Base-by-base conservation (phyloP, 2,113 vertebrate species). In the Oenanthe melanoleuca region DNA sequence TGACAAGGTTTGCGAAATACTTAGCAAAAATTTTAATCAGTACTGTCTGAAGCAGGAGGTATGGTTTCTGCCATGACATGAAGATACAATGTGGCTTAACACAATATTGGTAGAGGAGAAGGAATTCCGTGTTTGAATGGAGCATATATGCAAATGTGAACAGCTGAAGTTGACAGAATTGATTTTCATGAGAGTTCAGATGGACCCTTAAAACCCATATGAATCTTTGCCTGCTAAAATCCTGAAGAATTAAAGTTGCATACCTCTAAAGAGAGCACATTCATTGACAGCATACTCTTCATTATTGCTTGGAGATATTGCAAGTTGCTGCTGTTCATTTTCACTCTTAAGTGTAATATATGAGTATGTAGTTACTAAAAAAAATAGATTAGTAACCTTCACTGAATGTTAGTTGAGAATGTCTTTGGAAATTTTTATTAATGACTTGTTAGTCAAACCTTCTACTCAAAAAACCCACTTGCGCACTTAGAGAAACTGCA, bases 171-270 rank as follows among this genome's bases (percentile, higher is more conserved):
- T n/a, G 66, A 74, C 74, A 47, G 8, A 70, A 45, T 24, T 86
- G 1, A 28, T 92, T 87, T 87, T 63, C 14, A 37, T 74, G 21
- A 63, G 34, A 50, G 16, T 75, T 75, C 44, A 67, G 34, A 50
- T 88, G 24, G 72, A 47, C 52, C 14, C 6, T 8, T 40, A 22
- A 14, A 71, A 67, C 60, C 88, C 34, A 6, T 86, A 67, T 90
- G 71, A 80, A 87, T 92, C 53, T 90, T 57, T 42, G n/a, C 61
- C 83, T 90, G 45, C 56, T 89, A 71, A 94, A 97, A 57, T 84
- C 45, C 80, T 4, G 3, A 89, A 83, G 91, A 92, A 94, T 95
- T 96, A 94, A 96, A 95, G 78, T 56, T 90, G 71, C 79, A 96
- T 47, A 82, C 89, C 50, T 96, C 91, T 85, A 25, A 95, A 92